Conservation (phyloP, 1,140 invertebrate genomes). For the Gerris buenoi region DNA sequence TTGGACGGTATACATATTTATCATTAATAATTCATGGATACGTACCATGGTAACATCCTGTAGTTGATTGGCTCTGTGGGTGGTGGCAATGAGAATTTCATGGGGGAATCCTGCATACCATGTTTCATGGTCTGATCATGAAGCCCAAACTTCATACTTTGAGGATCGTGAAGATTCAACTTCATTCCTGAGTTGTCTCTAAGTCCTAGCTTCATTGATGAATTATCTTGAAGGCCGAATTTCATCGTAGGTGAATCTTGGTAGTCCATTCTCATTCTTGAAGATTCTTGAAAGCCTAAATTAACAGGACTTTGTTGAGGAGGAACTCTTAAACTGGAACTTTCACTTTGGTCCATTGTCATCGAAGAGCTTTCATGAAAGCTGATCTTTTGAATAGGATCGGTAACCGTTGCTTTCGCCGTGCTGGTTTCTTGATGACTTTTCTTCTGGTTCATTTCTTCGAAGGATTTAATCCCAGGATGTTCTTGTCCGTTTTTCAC, state of each 20-base stretch:
- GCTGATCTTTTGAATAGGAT: too few species aligned
- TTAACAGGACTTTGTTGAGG: too few species aligned
- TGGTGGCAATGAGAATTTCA: background rate
- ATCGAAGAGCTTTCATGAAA: too few species aligned
- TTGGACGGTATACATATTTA: background rate
- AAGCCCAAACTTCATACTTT: background rate
- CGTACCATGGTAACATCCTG: background rate
- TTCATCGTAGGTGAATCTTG: too few species aligned
- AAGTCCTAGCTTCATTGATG: too few species aligned
- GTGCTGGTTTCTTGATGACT: background rate
- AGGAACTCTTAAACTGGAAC: too few species aligned
- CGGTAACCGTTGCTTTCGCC: background rate
- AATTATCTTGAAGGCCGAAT: too few species aligned
- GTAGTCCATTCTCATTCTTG: too few species aligned
- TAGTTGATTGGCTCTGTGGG: background rate
- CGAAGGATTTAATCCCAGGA: background rate
- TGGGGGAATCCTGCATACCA: background rate
- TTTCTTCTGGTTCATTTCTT: background rate
- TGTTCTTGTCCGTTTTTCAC: background rate
- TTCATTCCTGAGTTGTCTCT: too few species aligned
- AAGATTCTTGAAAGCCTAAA: background rate
- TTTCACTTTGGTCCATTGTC: too few species aligned
- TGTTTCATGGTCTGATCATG: background rate
- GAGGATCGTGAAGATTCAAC: background rate
- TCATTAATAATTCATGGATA: background rate